These are phyloP conservation scores for Brachyopa scutellaris DNA, from an alignment of 2,888 invertebrate genomes.

Conservation along the genomic window DNA sequence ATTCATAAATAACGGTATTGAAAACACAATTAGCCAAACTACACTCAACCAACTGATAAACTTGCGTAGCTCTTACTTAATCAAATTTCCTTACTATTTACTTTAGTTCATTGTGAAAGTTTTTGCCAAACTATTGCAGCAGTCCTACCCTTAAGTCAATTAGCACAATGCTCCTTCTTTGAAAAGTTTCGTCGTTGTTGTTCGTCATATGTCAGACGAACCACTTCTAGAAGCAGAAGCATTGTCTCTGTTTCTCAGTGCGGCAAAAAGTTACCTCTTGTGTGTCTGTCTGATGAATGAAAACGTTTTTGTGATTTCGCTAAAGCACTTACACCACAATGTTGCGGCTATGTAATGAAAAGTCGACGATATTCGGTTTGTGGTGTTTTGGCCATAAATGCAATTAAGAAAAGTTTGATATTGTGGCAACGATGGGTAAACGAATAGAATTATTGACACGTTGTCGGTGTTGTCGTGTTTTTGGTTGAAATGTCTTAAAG, in stretches of 20 bases:
- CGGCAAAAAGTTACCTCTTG: not conserved
- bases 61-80: slow-evolving; percentile 18
- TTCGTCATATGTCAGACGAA: slow-evolving; percentile 16
- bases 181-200: slow-evolving; percentile 17
- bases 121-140: slow-evolving; percentile 8
- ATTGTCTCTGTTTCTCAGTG: too few species aligned
- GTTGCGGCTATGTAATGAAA: slow-evolving; percentile 13
- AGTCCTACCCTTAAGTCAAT: slow-evolving; percentile 18
- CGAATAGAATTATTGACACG: slow-evolving; percentile 10
- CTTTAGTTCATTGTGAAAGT: slow-evolving; percentile 32
- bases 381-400: slow-evolving; percentile 10
- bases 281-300: not conserved
- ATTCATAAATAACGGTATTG: not conserved
- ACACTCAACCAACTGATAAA: not conserved
- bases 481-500: too few species aligned
- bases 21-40: not conserved
- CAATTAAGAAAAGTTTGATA: slow-evolving; percentile 26
- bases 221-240: slow-evolving; percentile 13
- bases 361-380: slow-evolving; percentile 12
- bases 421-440: not conserved
- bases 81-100: slow-evolving; percentile 28
- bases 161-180: slow-evolving; percentile 22
- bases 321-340: slow-evolving; percentile 1
- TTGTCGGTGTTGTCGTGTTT: too few species aligned
- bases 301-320: slow-evolving; percentile 6